phyloP scores from a whole-genome alignment of 2,797 vertebrate species.

The Echeneis naucrates region DNA sequence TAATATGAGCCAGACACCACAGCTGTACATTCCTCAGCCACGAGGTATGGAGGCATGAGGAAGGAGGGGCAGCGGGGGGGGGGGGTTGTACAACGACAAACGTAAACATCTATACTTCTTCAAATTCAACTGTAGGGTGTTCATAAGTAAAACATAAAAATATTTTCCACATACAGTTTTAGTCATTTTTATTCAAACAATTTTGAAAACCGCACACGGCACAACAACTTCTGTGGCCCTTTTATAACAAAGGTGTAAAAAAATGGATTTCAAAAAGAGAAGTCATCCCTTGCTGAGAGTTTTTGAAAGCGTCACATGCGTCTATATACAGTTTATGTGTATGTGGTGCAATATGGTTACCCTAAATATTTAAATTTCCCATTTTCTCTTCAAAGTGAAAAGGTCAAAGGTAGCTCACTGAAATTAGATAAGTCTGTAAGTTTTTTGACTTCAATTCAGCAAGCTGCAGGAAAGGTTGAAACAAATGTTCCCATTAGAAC shows the following conservation, averaged over 20 bases:
- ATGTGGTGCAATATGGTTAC: background rate
- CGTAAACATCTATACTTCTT: constrained; percentile 10
- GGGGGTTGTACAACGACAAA: background rate
- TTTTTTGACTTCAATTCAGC: background rate
- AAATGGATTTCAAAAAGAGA: background rate
- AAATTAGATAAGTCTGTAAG: background rate
- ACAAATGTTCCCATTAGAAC: background rate
- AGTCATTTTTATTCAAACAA: constrained; percentile 43
- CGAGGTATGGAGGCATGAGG: constrained; percentile 38
- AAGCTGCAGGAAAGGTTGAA: background rate
- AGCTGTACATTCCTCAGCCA: constrained; percentile 51
- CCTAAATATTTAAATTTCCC: background rate
- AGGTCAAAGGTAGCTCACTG: constrained; percentile 10
- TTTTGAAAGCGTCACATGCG: constrained; percentile 12
- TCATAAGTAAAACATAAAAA: background rate
- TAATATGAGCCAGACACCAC: constrained; percentile 13
- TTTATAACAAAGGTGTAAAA: constrained; percentile 57
- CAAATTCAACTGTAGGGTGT: background rate
- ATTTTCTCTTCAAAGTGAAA: background rate
- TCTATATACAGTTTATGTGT: background rate
- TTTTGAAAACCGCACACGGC: constrained; percentile 4
- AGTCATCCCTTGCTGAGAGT: background rate
- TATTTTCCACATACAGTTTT: background rate
- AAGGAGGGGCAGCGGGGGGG: background rate
- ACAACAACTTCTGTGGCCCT: constrained; percentile 23